phyloP scores from a whole-genome alignment of 2,797 vertebrate species.

The Acipenser transmontanus region DNA sequence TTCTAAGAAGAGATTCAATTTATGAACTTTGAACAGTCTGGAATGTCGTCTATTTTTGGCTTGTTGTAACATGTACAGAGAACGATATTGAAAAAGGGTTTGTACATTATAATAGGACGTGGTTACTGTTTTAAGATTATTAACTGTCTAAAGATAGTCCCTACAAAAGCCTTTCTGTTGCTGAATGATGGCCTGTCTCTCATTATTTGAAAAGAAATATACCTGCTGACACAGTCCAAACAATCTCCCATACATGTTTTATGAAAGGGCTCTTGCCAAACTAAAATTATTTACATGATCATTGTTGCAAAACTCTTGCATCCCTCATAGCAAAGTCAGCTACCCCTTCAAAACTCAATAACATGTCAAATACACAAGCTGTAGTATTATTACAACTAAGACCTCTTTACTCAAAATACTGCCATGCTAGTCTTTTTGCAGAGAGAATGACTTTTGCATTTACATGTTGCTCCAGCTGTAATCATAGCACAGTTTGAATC shows the following conservation, averaged over 20 bases:
- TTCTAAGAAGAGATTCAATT: too few relatives aligned
- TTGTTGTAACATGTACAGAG: too few relatives aligned
- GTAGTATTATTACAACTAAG: conserved; percentile 15
- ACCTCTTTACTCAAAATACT: conserved; percentile 20
- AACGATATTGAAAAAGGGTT: too few relatives aligned
- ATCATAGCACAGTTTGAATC: background rate
- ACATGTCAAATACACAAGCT: conserved; percentile 19
- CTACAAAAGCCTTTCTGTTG: background rate
- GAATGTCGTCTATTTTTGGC: too few relatives aligned
- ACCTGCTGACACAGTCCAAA: conserved; percentile 10
- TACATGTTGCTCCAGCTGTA: conserved; percentile 5
- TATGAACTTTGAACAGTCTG: too few relatives aligned
- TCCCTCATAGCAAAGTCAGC: conserved; percentile 19
- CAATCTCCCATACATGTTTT: conserved; percentile 15
- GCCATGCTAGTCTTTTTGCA: conserved; percentile 16
- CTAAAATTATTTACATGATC: conserved; percentile 18
- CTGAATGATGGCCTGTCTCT: background rate
- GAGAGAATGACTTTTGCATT: conserved; percentile 4
- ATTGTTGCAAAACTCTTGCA: conserved; percentile 15
- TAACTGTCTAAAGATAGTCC: too few relatives aligned
- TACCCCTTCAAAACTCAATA: conserved; percentile 22
- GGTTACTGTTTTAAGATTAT: too few relatives aligned
- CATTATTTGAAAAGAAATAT: conserved; percentile 8
- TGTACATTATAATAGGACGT: too few relatives aligned
- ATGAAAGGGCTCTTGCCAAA: conserved; percentile 13